phyloP scores from a whole-genome alignment of 2,797 vertebrate species.

The Enteromius unitaeniatus region DNA sequence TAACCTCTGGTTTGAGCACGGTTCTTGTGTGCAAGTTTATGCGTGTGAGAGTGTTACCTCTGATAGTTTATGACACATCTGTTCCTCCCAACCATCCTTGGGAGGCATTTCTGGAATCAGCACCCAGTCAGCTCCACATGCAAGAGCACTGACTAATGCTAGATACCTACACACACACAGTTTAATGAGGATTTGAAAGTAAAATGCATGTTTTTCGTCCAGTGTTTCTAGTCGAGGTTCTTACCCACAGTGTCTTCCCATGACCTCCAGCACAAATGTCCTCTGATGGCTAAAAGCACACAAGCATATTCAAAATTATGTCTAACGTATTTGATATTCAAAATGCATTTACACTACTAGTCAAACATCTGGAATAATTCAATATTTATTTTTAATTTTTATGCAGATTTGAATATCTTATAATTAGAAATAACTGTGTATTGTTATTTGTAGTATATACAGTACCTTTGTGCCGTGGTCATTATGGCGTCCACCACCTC shows the following conservation, averaged over 20 bases:
- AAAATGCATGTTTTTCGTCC: background rate
- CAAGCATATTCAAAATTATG: too few species aligned
- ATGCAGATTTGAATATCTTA: background rate
- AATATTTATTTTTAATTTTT: background rate
- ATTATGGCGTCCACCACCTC: constrained; percentile 94
- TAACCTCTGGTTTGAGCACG: background rate
- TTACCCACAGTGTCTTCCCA: constrained; percentile 95
- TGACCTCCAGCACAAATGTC: constrained; percentile 94
- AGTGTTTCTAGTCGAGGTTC: constrained; percentile 45
- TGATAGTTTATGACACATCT: constrained; percentile 86
- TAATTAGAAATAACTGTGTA: background rate
- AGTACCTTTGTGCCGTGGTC: constrained; percentile 91
- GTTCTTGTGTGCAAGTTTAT: background rate
- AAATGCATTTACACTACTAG: background rate
- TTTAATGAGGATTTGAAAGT: background rate
- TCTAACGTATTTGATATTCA: background rate
- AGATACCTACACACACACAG: constrained; percentile 80
- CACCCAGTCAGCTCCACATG: constrained; percentile 93
- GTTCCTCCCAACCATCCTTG: constrained; percentile 88
- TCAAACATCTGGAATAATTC: background rate
- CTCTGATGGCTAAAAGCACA: constrained; percentile 86
- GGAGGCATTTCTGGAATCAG: constrained; percentile 95
- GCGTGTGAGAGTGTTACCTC: constrained; percentile 74
- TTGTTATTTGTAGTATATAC: background rate
- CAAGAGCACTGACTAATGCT: constrained; percentile 88